Base-by-base conservation (phyloP, 2,797 vertebrate genomes). In the Trachurus trachurus region DNA sequence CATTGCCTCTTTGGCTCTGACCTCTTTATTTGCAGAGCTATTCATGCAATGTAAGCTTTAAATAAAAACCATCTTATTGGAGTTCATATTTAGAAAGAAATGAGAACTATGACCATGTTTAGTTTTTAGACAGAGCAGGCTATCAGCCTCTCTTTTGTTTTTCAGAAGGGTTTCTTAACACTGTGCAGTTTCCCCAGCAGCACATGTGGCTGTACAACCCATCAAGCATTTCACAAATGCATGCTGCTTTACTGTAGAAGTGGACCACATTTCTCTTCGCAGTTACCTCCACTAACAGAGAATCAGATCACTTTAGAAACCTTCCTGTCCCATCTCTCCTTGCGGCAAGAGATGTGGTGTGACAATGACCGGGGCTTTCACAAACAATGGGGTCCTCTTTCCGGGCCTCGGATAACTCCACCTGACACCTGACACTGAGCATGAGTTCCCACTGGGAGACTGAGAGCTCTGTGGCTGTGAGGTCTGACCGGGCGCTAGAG, bases 401-500 rank as follows among this genome's bases (percentile, higher is more conserved):
- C 82, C 6, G 34, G 63, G 65, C 64, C 78, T 62, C 2, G 53
- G 59, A 76, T 94, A 94, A 95, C 90, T 87, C 71, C 76, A 88
- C 86, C 92, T 93, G 93, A 94, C 93, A 95, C 90, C 92, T 94
- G 93, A 94, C 92, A 94, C 75, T 50, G 85, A 87, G 89, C 89
- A 89, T 92, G 86, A 94, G 79, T 79, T 85, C 82, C 89, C 82
- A 87, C 63, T 29, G 82, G 84, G 81, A 89, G 83, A 89, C 82
- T 78, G 89, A 89, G 81, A 78, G 78, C 86, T 88, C 72, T 74
- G 73, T 65, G 68, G 76, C 69, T 83, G 81, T 87, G 83, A 87
- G 83, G 78, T 80, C 86, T 80, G 83, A 87, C 88, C 77, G 60
- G 70, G 81, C 13, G 15, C 58, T 31, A 62, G 50, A 67, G 71